A percentile compares a stretch with the other conserved stretches of the same genome.
These are phyloP conservation scores for Semaprochilodus insignis DNA, from an alignment of 2,797 vertebrate species.

Conservation along the genomic window DNA sequence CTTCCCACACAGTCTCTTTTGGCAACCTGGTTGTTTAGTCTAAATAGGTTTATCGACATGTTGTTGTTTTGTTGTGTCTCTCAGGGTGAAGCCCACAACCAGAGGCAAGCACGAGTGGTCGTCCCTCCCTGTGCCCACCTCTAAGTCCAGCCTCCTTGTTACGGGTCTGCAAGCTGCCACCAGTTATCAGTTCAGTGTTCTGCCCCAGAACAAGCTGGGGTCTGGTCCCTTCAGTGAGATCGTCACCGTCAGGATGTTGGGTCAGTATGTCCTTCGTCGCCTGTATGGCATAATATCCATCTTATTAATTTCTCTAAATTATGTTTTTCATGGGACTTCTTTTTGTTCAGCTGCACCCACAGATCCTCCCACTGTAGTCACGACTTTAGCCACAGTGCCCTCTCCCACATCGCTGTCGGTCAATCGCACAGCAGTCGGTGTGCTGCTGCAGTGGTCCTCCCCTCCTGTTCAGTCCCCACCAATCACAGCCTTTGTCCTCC, in stretches of 20 bases:
- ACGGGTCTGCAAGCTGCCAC: slow-evolving; percentile 84
- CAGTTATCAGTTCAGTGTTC: slow-evolving; percentile 92
- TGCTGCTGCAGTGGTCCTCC: slow-evolving; percentile 87
- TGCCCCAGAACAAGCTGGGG: slow-evolving; percentile 96
- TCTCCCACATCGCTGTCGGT: slow-evolving; percentile 84
- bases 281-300: background rate
- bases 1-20: background rate
- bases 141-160: slow-evolving; percentile 85
- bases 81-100: slow-evolving; percentile 85
- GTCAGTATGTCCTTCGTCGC: slow-evolving; percentile 64
- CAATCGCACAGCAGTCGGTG: slow-evolving; percentile 82
- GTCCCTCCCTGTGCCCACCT: slow-evolving; percentile 85
- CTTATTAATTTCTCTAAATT: background rate
- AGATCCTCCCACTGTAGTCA: slow-evolving; percentile 66
- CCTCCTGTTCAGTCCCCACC: slow-evolving; percentile 77
- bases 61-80: slow-evolving; percentile 4
- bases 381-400: slow-evolving; percentile 70
- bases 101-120: slow-evolving; percentile 92
- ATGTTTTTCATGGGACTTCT: background rate
- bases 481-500: slow-evolving; percentile 85
- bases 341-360: slow-evolving; percentile 69
- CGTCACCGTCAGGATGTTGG: slow-evolving; percentile 81
- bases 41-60: slow-evolving; percentile 16
- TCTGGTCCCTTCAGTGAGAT: slow-evolving; percentile 97
- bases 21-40: background rate